Evolutionary conservation across 2,113 vertebrate genomes (phyloP).

Genomic region (Climacteris rufus): DNA sequence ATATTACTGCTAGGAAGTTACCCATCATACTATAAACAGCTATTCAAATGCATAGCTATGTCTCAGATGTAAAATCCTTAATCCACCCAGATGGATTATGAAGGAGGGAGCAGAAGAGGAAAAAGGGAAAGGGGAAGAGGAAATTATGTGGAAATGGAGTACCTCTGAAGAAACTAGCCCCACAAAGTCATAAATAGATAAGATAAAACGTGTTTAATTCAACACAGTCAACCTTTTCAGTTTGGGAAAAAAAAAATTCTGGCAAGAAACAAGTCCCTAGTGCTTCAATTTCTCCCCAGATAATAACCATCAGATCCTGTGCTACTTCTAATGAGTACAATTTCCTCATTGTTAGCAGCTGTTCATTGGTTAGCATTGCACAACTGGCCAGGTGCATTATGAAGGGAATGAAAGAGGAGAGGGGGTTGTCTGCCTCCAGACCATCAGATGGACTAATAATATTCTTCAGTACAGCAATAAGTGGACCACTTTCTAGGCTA

Average conservation of each 20-base stretch:
- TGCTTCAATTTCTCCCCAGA: conserved; percentile 54
- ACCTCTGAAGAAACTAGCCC: conserved; percentile 21
- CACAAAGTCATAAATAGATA: conserved; percentile 23
- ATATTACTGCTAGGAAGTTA: not conserved
- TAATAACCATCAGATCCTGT: conserved; percentile 65
- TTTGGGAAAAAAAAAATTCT: not conserved
- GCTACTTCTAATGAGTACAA: conserved; percentile 70
- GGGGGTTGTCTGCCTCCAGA: conserved; percentile 52
- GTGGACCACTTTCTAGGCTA: not conserved
- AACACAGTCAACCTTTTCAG: conserved; percentile 56
- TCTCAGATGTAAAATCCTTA: conserved; percentile 22
- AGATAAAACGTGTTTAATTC: conserved; percentile 50
- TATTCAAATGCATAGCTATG: not conserved
- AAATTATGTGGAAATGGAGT: conserved; percentile 22
- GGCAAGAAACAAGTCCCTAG: conserved; percentile 62
- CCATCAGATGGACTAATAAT: not conserved
- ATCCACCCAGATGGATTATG: not conserved
- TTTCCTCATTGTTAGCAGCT: conserved; percentile 79
- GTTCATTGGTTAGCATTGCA: conserved; percentile 71
- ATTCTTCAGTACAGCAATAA: conserved; percentile 3
- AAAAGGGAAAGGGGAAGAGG: not conserved
- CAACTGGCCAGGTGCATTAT: conserved; percentile 71
- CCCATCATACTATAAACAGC: not conserved
- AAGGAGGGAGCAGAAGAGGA: not conserved
- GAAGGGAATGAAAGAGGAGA: not conserved